These are phyloP conservation scores for Oreotragus oreotragus DNA, from an alignment of 2,113 vertebrate species.

Conservation along the genomic window DNA sequence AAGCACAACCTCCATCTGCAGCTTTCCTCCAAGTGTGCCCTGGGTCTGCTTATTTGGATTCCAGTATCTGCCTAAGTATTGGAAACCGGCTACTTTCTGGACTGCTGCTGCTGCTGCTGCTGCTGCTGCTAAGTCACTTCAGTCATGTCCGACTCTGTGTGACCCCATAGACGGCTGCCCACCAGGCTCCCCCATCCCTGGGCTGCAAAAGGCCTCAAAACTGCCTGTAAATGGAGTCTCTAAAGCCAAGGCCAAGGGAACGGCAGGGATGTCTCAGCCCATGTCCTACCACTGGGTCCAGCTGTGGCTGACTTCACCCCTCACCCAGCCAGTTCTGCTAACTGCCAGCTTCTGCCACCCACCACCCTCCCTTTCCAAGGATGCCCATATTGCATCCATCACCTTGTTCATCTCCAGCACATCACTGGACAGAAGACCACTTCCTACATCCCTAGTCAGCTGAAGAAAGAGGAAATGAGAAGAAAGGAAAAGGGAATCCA, in stretches of 20 bases:
- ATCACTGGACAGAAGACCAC: accelerated
- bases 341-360: background rate
- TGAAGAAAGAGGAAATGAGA: background rate
- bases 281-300: accelerated
- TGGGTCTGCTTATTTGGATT: background rate
- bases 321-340: background rate
- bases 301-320: background rate
- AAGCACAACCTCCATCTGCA: background rate
- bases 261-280: accelerated
- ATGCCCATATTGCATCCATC: accelerated
- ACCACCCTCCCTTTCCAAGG: background rate
- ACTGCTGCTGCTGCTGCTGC: no score
- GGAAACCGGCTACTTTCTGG: background rate
- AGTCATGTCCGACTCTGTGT: no score
- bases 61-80: background rate
- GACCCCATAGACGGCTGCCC: no score
- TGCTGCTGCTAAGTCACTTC: no score
- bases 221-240: background rate
- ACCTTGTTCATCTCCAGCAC: background rate
- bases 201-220: background rate
- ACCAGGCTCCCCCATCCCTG: no score
- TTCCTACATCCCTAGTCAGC: background rate
- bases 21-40: background rate
- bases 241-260: background rate
- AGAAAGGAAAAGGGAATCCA: background rate